phyloP scores from a whole-genome alignment of 2,888 invertebrate species.

The Podotricha telesiphe region DNA sequence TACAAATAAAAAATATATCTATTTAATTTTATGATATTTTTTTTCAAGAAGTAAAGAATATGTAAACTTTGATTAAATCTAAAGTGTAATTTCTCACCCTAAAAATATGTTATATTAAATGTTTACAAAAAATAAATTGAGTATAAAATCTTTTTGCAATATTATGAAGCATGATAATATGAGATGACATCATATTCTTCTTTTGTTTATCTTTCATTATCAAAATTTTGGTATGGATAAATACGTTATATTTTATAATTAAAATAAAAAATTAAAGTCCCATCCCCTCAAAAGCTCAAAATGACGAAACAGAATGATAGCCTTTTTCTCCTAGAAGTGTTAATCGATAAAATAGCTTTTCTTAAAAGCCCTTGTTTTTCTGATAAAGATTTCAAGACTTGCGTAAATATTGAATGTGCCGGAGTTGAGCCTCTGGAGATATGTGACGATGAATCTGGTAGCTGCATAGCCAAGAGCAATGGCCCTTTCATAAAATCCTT shows the following conservation, averaged over 20 bases:
- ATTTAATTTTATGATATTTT: too few relatives aligned
- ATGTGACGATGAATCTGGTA: slow-evolving; percentile 83
- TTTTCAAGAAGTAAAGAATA: too few relatives aligned
- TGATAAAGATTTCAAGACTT: slow-evolving; percentile 81
- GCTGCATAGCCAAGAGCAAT: slow-evolving; percentile 64
- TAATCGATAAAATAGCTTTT: slow-evolving; percentile 81
- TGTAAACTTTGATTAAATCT: too few relatives aligned
- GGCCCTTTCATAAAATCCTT: slow-evolving; percentile 76
- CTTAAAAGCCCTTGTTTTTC: slow-evolving; percentile 71
- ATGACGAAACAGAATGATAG: slow-evolving; percentile 81
- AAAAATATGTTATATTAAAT: too few relatives aligned
- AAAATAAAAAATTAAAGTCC: slow-evolving; percentile 54
- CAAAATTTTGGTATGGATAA: slow-evolving; percentile 49
- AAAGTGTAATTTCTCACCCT: too few relatives aligned
- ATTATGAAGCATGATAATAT: slow-evolving; percentile 11
- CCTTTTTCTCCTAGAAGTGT: slow-evolving; percentile 85
- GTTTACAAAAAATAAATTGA: too few relatives aligned
- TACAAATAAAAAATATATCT: too few relatives aligned
- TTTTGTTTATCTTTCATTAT: slow-evolving; percentile 46
- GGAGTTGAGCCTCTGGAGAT: slow-evolving; percentile 84
- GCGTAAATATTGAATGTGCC: slow-evolving; percentile 84
- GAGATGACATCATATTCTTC: slow-evolving; percentile 34
- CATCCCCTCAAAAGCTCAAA: slow-evolving; percentile 59
- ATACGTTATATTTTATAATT: slow-evolving; percentile 47
- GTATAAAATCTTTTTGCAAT: slow-evolving; percentile 6